Percentiles rank a stretch among this genome's conserved stretches.
These are phyloP conservation scores for Heteromurus nitidus DNA, from an alignment of 2,888 invertebrate genomes.

Conservation along the genomic window DNA sequence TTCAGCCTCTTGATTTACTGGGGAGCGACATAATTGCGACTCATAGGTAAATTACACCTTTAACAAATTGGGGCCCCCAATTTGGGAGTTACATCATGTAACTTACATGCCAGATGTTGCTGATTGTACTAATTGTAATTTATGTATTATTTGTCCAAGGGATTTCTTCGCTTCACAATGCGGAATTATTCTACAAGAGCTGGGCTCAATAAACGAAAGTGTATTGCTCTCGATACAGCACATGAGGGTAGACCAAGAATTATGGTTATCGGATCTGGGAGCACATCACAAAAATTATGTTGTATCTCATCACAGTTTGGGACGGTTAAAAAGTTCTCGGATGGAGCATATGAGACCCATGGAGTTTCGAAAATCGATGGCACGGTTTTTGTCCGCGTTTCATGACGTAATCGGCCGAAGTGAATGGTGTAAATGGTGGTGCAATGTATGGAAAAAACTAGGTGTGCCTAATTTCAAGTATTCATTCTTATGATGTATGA, in stretches of 20 bases:
- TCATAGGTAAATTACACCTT: too few species aligned
- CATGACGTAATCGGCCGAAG: neutral
- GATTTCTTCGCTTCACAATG: too few species aligned
- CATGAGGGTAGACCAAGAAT: conserved; percentile 38
- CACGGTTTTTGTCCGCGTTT: conserved; percentile 26
- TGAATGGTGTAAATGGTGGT: conserved; percentile 42
- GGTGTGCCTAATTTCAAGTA: too few species aligned
- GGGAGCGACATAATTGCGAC: conserved; percentile 33
- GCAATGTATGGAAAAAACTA: conserved; percentile 36
- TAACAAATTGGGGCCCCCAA: too few species aligned
- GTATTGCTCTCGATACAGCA: conserved; percentile 22
- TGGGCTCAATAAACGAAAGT: too few species aligned
- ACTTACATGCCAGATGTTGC: too few species aligned
- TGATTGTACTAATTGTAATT: too few species aligned
- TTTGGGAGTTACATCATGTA: too few species aligned
- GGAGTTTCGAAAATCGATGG: conserved; percentile 29
- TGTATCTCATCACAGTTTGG: neutral
- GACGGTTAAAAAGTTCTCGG: conserved; percentile 6
- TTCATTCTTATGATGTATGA: too few species aligned
- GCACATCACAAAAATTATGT: conserved; percentile 17
- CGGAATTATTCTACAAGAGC: too few species aligned
- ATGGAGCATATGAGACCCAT: conserved; percentile 15
- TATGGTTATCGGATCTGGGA: conserved; percentile 48
- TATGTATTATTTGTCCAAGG: too few species aligned
- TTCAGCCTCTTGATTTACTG: conserved; percentile 30